A percentile compares a stretch with the other conserved stretches of the same genome.
These are phyloP conservation scores for Cardiocondyla obscurior DNA, from an alignment of 1,140 invertebrate species.

Conservation along the genomic window DNA sequence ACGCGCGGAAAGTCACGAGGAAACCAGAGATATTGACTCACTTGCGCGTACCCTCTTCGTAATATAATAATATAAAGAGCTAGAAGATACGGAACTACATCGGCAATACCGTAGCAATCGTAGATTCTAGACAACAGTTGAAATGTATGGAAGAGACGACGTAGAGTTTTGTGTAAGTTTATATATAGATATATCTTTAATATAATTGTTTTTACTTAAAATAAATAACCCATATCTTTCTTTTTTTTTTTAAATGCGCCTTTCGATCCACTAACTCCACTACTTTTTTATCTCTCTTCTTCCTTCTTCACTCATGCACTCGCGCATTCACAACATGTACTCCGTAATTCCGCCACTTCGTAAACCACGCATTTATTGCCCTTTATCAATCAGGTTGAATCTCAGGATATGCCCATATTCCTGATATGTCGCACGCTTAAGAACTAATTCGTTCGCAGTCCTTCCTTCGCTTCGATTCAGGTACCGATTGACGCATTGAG, in stretches of 20 bases:
- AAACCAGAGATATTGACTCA: slow-evolving; percentile 51
- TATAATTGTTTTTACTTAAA: slow-evolving; percentile 75
- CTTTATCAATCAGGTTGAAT: slow-evolving; percentile 59
- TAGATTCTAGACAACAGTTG: slow-evolving; percentile 61
- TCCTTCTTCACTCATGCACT: not conserved
- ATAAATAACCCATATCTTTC: slow-evolving; percentile 74
- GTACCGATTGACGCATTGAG: slow-evolving; percentile 76
- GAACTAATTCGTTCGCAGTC: slow-evolving; percentile 73
- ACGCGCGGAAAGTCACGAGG: slow-evolving; percentile 42
- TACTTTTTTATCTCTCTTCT: not conserved
- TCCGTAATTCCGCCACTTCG: not conserved
- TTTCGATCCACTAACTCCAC: slow-evolving; percentile 50
- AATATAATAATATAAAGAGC: slow-evolving; percentile 65
- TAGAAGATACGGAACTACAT: slow-evolving; percentile 37
- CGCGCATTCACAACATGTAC: slow-evolving; percentile 14
- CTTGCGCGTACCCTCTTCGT: not conserved
- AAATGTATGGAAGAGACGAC: slow-evolving; percentile 73
- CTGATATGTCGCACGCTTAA: slow-evolving; percentile 78
- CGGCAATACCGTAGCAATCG: slow-evolving; percentile 35
- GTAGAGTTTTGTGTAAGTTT: slow-evolving; percentile 32
- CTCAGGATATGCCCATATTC: slow-evolving; percentile 76
- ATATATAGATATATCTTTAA: slow-evolving; percentile 60
- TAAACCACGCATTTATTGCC: slow-evolving; percentile 43
- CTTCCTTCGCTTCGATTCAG: slow-evolving; percentile 74
- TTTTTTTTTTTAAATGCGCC: slow-evolving; percentile 68